A percentile compares a stretch with the other conserved stretches of the same genome.
Evolutionary conservation across 1,140 invertebrate species (phyloP).

Genomic region (Leptestheria dahalacensis): DNA sequence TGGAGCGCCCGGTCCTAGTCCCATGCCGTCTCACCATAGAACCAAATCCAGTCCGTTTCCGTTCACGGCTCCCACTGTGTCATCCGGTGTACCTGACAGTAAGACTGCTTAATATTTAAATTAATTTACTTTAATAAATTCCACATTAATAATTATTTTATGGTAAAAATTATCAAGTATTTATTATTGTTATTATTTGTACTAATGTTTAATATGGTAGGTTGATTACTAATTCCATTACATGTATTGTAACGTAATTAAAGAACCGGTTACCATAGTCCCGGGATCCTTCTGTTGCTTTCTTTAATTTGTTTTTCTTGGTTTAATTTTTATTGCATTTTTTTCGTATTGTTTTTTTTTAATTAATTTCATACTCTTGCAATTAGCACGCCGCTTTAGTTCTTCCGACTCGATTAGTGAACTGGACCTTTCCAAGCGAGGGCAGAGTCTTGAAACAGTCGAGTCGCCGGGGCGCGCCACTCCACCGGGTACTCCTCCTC

Average conservation of each 20-base stretch:
- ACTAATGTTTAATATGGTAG: no score
- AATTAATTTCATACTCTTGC: no score
- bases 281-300: no score
- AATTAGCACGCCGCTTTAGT: conserved; percentile 33
- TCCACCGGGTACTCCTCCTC: conserved; percentile 71
- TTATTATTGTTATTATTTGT: no score
- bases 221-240: no score
- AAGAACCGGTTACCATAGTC: no score
- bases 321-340: background rate
- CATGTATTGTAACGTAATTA: no score
- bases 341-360: conserved; percentile 9
- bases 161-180: conserved; percentile 2
- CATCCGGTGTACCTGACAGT: conserved; percentile 26
- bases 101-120: conserved; percentile 8
- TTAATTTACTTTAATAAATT: conserved; percentile 1
- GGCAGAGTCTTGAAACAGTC: conserved; percentile 29
- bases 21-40: conserved; percentile 37
- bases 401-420: conserved; percentile 46
- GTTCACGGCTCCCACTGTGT: conserved; percentile 31
- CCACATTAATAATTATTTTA: conserved; percentile 12
- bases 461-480: conserved; percentile 36
- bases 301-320: conserved; percentile 4
- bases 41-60: conserved; percentile 54
- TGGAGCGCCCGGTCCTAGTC: background rate
- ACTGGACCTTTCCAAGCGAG: conserved; percentile 28